These are phyloP conservation scores for Aptenodytes forsteri DNA, from an alignment of 2,113 vertebrate genomes.

Conservation along the genomic window DNA sequence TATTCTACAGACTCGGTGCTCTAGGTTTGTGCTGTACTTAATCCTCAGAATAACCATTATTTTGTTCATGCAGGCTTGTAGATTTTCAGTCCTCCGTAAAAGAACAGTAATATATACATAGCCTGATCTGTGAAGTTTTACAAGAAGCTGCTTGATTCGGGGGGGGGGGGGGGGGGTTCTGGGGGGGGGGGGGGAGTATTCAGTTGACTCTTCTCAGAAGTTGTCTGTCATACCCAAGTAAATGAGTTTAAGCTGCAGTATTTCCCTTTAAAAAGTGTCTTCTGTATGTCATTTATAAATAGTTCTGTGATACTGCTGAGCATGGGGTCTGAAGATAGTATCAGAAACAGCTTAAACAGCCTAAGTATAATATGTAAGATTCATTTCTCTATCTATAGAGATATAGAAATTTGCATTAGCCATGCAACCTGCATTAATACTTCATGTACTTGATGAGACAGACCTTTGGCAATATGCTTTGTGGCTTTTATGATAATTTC, in stretches of 20 bases:
- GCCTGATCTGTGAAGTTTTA: not conserved
- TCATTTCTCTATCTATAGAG: slow-evolving; percentile 35
- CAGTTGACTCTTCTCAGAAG: not conserved
- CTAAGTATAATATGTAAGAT: slow-evolving; percentile 51
- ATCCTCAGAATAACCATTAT: not conserved
- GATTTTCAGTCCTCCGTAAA: not conserved
- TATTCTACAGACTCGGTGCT: not conserved
- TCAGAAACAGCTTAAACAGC: not conserved
- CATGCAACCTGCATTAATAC: slow-evolving; percentile 22
- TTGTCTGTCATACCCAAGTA: not conserved
- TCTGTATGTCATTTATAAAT: slow-evolving; percentile 15
- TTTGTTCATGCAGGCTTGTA: not conserved
- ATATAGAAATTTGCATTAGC: not conserved
- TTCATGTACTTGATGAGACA: slow-evolving; percentile 10
- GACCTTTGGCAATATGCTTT: not conserved
- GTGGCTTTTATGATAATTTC: slow-evolving; percentile 21
- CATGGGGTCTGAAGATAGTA: slow-evolving; percentile 36
- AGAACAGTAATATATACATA: not conserved
- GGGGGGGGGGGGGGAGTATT: not conserved
- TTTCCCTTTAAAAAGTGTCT: slow-evolving; percentile 28
- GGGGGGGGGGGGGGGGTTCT: too few species aligned
- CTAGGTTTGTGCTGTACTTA: not conserved
- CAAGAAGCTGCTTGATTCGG: not conserved
- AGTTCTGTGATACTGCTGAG: slow-evolving; percentile 42
- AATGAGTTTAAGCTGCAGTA: not conserved